phyloP scores from a whole-genome alignment of 2,113 vertebrate genomes.

The Tamias sibiricus region DNA sequence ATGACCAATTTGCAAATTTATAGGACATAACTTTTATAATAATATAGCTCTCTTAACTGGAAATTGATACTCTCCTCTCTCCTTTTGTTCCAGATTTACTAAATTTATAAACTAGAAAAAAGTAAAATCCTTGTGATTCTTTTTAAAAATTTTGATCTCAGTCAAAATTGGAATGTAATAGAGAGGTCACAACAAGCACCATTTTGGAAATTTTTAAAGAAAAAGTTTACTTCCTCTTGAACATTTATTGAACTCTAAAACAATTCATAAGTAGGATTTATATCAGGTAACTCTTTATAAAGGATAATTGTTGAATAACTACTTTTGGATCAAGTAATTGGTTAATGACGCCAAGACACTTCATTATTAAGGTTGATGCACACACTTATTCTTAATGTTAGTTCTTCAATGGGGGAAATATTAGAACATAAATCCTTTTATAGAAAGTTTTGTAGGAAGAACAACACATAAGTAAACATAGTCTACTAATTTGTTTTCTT shows the following conservation, averaged over 20 bases:
- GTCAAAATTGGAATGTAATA: not conserved
- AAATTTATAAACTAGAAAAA: slow-evolving; percentile 25
- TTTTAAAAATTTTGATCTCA: slow-evolving; percentile 37
- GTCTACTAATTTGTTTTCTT: slow-evolving; percentile 11
- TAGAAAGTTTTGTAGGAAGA: not conserved
- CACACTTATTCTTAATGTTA: not conserved
- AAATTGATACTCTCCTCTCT: not conserved
- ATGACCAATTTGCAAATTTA: not conserved
- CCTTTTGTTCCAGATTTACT: not conserved
- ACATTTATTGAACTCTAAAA: slow-evolving; percentile 38
- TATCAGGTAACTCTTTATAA: not conserved
- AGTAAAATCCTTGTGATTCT: not conserved
- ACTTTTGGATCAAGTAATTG: slow-evolving; percentile 36
- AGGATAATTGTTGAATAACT: not conserved
- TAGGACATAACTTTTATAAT: not conserved
- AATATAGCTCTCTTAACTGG: not conserved
- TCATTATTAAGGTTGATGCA: slow-evolving; percentile 33
- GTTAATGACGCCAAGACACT: not conserved
- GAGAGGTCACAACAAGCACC: not conserved
- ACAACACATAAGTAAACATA: not conserved
- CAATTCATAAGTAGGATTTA: slow-evolving; percentile 27
- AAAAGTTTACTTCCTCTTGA: slow-evolving; percentile 14
- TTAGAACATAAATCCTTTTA: slow-evolving; percentile 4
- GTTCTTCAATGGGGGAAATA: not conserved
- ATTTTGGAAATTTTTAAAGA: slow-evolving; percentile 46